Percentiles rank a stretch among this genome's conserved stretches.
Conservation (phyloP, 2,888 invertebrate genomes). For the Acanthosoma haemorrhoidale region DNA sequence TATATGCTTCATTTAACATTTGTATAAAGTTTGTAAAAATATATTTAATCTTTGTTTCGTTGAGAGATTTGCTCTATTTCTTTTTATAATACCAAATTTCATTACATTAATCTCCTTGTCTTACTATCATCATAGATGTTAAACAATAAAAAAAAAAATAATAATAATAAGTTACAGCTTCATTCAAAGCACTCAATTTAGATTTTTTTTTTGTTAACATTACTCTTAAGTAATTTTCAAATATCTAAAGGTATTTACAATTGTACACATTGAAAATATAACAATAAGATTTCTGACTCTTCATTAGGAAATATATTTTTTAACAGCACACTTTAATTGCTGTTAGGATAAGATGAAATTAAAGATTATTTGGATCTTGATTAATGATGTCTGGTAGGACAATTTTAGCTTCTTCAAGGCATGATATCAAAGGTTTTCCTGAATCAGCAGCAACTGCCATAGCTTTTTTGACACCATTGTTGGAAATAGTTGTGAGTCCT, state of each 20-base stretch:
- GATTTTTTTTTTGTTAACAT: background rate
- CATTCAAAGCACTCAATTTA: too few species aligned
- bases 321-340: background rate
- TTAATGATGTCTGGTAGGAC: conserved; percentile 22
- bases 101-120: too few species aligned
- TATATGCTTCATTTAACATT: too few species aligned
- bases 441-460: conserved; percentile 55
- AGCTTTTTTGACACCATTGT: conserved; percentile 58
- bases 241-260: background rate
- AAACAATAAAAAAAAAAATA: too few species aligned
- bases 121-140: too few species aligned
- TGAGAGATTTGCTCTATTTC: too few species aligned
- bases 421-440: conserved; percentile 54
- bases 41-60: too few species aligned
- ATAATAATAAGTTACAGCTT: too few species aligned
- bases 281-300: background rate
- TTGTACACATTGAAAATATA: background rate
- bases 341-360: background rate
- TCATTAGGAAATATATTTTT: too few species aligned
- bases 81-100: too few species aligned
- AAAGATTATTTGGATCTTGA: background rate
- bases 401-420: conserved; percentile 49
- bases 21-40: too few species aligned
- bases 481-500: conserved; percentile 59
- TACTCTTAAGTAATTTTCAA: background rate